Evolutionary conservation across 1,140 invertebrate genomes (phyloP).

Genomic region (Magallana ariakensis): DNA sequence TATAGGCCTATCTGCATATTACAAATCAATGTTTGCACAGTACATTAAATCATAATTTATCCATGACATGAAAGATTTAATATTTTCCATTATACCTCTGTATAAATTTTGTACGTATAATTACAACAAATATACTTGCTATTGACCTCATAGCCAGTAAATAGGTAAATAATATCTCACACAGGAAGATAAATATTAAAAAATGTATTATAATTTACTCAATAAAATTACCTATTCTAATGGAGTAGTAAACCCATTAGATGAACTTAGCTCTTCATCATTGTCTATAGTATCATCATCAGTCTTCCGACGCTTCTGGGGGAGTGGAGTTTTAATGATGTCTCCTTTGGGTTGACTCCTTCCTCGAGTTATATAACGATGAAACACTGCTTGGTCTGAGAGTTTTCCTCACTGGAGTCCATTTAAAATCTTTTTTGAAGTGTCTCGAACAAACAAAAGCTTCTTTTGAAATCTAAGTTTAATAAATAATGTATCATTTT

Average conservation of each 20-base stretch:
- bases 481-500: too few species aligned
- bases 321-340: background rate
- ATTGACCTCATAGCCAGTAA: background rate
- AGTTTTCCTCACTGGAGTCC: constrained; percentile 42
- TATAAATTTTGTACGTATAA: too few species aligned
- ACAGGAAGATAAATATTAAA: background rate
- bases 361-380: constrained; percentile 41
- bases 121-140: too few species aligned
- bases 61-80: background rate
- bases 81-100: background rate
- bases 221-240: background rate
- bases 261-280: background rate
- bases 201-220: background rate
- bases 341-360: background rate
- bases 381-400: constrained; percentile 39
- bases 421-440: constrained; percentile 41
- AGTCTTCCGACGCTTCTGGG: background rate
- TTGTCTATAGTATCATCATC: background rate
- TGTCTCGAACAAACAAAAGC: constrained; percentile 29
- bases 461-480: too few species aligned
- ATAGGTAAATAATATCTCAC: background rate
- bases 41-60: background rate
- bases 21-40: background rate
- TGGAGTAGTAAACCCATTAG: background rate
- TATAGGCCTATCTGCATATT: background rate